These are phyloP conservation scores for Argya squamiceps DNA, from an alignment of 2,797 vertebrate species.

Conservation along the genomic window DNA sequence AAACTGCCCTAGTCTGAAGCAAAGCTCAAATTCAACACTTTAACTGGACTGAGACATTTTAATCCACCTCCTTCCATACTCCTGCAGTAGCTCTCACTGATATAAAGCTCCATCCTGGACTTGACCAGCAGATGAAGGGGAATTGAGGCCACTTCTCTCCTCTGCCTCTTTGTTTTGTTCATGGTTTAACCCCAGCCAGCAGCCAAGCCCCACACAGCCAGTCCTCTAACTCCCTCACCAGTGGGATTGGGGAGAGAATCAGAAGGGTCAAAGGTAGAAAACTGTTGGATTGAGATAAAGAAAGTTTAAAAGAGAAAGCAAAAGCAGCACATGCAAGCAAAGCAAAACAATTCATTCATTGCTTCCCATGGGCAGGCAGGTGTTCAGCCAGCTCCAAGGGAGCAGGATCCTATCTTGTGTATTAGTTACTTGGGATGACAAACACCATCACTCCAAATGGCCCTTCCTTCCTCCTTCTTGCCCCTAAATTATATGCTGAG, in stretches of 20 bases:
- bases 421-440: neutral
- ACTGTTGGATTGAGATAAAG: neutral
- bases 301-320: neutral
- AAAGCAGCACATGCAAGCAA: neutral
- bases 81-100: neutral
- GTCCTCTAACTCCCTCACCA: neutral
- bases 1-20: neutral
- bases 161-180: neutral
- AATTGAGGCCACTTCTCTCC: fast-evolving
- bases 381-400: neutral
- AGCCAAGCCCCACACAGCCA: neutral
- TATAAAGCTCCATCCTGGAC: neutral
- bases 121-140: neutral
- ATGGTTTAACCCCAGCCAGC: neutral
- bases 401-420: neutral
- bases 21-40: neutral
- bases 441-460: neutral
- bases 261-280: neutral
- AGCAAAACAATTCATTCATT: neutral
- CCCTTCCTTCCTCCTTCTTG: neutral
- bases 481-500: fast-evolving
- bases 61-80: neutral
- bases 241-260: fast-evolving
- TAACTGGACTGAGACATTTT: neutral
- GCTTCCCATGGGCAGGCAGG: neutral